phyloP scores from a whole-genome alignment of 2,888 invertebrate genomes.

The Apotomis turbidana region DNA sequence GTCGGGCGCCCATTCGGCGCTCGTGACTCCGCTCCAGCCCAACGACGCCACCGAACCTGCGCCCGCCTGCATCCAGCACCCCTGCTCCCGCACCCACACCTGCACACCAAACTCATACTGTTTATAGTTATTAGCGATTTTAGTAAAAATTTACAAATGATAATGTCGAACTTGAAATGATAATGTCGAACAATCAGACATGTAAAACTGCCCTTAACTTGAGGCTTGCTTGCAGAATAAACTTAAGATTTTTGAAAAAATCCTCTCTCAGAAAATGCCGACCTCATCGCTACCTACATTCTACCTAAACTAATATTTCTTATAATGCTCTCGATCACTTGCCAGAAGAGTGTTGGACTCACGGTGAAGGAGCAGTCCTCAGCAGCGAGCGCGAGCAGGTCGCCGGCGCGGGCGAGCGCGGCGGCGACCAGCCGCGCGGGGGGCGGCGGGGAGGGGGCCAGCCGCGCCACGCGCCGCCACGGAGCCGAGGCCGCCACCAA shows the following conservation, averaged over 20 bases:
- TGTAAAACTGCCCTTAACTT: no score
- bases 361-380: constrained; percentile 54
- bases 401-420: constrained; percentile 45
- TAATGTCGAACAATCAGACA: no score
- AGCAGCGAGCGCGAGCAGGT: constrained; percentile 52
- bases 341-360: neutral
- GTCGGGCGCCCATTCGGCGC: constrained; percentile 50
- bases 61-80: constrained; percentile 41
- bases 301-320: no score
- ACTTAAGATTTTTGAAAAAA: no score
- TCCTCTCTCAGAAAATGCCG: no score
- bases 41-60: constrained; percentile 39
- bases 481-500: constrained; percentile 52
- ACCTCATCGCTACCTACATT: no score
- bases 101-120: constrained; percentile 4
- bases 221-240: no score
- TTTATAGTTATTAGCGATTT: no score
- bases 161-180: no score
- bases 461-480: constrained; percentile 47
- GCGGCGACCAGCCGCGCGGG: constrained; percentile 50
- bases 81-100: constrained; percentile 39
- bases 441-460: constrained; percentile 33
- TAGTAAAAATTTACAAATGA: no score
- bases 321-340: no score
- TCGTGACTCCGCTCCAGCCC: constrained; percentile 56